Percentiles rank a stretch among this genome's conserved stretches.
These are phyloP conservation scores for Mycalesis mineus DNA, from an alignment of 2,888 invertebrate species.

Conservation along the genomic window DNA sequence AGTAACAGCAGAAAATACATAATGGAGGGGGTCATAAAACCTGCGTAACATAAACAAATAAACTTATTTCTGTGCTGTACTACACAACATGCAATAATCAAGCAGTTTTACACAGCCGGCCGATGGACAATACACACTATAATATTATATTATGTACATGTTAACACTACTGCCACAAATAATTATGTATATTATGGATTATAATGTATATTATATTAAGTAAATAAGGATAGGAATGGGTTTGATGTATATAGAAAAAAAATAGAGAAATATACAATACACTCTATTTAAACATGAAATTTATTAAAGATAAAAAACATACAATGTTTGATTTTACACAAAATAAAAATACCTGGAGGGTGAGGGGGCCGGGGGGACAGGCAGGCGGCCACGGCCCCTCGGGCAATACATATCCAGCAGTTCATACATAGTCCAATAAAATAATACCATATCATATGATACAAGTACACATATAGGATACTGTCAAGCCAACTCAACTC, in stretches of 20 bases:
- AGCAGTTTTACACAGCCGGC: conserved; percentile 60
- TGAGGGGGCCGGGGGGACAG: conserved; percentile 47
- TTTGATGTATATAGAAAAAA: conserved; percentile 67
- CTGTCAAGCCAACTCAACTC: conserved; percentile 73
- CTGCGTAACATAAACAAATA: conserved; percentile 71
- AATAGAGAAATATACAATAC: conserved; percentile 77
- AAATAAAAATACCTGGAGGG: conserved; percentile 76
- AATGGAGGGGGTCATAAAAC: conserved; percentile 56
- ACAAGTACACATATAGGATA: conserved; percentile 75
- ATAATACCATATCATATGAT: conserved; percentile 75
- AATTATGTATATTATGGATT: conserved; percentile 50
- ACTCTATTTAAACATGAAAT: conserved; percentile 77
- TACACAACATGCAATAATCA: conserved; percentile 73
- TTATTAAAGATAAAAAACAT: conserved; percentile 78
- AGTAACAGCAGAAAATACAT: conserved; percentile 48
- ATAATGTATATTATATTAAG: conserved; percentile 58
- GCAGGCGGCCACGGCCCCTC: conserved; percentile 46
- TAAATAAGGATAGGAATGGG: conserved; percentile 68
- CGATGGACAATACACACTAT: conserved; percentile 58
- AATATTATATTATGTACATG: conserved; percentile 58
- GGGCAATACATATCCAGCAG: conserved; percentile 65
- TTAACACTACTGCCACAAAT: conserved; percentile 73
- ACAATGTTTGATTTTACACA: conserved; percentile 75
- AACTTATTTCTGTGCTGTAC: conserved; percentile 59
- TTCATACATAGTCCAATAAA: conserved; percentile 74